A percentile compares a stretch with the other conserved stretches of the same genome.
phyloP scores from a whole-genome alignment of 1,140 invertebrate species.

The Papilio machaon region DNA sequence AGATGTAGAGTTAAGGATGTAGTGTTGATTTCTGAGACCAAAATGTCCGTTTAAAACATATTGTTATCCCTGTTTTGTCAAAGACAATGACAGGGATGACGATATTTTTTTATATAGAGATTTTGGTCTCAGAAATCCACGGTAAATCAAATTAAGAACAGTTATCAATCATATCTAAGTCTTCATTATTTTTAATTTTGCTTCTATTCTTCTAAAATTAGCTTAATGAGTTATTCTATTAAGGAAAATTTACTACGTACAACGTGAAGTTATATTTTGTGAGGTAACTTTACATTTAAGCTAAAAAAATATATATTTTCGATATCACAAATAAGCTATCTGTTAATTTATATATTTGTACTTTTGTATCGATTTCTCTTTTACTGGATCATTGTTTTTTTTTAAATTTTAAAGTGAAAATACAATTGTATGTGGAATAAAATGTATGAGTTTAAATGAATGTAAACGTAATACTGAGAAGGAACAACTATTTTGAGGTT shows the following conservation, averaged over 20 bases:
- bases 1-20: not conserved
- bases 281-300: conserved; percentile 11
- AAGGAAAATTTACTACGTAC: conserved; percentile 1
- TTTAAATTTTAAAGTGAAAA: conserved; percentile 26
- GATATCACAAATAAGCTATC: conserved; percentile 17
- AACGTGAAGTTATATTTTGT: conserved; percentile 29
- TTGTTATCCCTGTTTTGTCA: too few relatives aligned
- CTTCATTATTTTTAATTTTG: not conserved
- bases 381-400: conserved; percentile 18
- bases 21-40: not conserved
- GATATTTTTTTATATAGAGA: too few relatives aligned
- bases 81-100: too few relatives aligned
- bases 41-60: too few relatives aligned
- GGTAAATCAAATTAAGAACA: not conserved
- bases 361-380: conserved; percentile 14
- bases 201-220: not conserved
- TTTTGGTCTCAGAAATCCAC: too few relatives aligned
- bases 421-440: conserved; percentile 13
- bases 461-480: conserved; percentile 35
- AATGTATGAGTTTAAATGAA: not conserved
- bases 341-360: conserved; percentile 27
- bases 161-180: not conserved
- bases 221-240: not conserved
- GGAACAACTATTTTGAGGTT: conserved; percentile 45
- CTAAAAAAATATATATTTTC: conserved; percentile 22